Conservation (phyloP, 35 echinoderm and acorn worm species). For the Holothuria glaberrima region DNA sequence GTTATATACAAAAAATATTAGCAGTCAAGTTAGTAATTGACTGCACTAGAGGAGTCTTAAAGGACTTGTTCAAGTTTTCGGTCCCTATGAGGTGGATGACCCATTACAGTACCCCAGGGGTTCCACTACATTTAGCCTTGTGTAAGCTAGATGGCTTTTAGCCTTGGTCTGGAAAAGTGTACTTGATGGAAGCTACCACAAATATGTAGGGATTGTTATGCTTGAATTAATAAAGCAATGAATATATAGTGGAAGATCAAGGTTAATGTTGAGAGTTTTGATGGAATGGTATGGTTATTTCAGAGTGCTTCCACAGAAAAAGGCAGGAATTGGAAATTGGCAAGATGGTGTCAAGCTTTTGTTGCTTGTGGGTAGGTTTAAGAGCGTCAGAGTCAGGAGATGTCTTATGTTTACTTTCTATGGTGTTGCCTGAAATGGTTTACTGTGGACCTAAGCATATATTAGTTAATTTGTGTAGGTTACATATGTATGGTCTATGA, state of each 20-base stretch:
- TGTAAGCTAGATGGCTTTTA: conserved; percentile 39
- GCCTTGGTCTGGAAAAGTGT: conserved; percentile 13
- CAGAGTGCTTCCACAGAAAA: too few relatives aligned
- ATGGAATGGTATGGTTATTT: too few relatives aligned
- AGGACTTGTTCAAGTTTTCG: conserved; percentile 7
- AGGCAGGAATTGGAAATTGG: too few relatives aligned
- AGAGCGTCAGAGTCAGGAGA: too few relatives aligned
- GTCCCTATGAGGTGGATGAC: conserved; percentile 28
- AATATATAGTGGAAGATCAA: conserved; percentile 21
- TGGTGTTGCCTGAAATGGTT: too few relatives aligned
- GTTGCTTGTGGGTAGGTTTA: too few relatives aligned
- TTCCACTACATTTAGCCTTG: conserved; percentile 49
- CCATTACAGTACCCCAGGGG: conserved; percentile 46
- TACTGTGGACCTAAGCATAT: too few relatives aligned
- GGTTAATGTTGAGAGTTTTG: neutral
- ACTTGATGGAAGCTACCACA: conserved; percentile 34
- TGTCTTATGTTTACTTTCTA: too few relatives aligned
- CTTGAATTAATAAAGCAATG: conserved; percentile 43
- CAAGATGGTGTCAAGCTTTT: too few relatives aligned
- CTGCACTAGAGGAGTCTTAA: conserved; percentile 38
- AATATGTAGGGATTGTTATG: conserved; percentile 44
- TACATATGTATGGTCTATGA: too few relatives aligned
- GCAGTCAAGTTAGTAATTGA: conserved; percentile 46
- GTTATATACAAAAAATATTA: conserved; percentile 47
- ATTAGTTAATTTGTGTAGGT: too few relatives aligned